A percentile compares a stretch with the other conserved stretches of the same genome.
These are phyloP conservation scores for Xenotilapia flavipinnis DNA, from an alignment of 2,113 vertebrate species.

Conservation along the genomic window DNA sequence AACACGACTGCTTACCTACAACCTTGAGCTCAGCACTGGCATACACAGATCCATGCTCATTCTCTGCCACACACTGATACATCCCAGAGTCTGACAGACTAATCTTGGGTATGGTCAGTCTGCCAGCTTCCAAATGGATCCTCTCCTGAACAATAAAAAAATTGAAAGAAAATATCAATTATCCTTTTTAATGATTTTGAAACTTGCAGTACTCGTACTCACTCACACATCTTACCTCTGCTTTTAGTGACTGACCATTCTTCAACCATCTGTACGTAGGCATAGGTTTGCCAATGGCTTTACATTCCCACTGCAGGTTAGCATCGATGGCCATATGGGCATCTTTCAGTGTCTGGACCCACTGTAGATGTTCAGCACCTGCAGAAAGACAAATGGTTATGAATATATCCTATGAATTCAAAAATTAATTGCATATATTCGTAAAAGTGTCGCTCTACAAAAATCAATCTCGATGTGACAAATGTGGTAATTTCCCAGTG, in stretches of 20 bases:
- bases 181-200: not conserved
- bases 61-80: constrained; percentile 88
- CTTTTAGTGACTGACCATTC: constrained; percentile 72
- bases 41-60: constrained; percentile 76
- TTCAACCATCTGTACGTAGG: constrained; percentile 84
- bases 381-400: not conserved
- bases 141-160: constrained; percentile 69
- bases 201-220: not conserved
- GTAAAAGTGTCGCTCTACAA: not conserved
- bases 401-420: not conserved
- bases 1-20: constrained; percentile 75
- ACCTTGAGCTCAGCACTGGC: constrained; percentile 84
- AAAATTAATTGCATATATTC: not conserved
- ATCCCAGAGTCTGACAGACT: constrained; percentile 82
- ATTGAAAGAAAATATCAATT: too few relatives aligned
- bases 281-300: constrained; percentile 77
- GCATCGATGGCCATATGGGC: constrained; percentile 79
- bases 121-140: constrained; percentile 78
- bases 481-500: not conserved
- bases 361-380: constrained; percentile 77
- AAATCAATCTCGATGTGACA: not conserved
- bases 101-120: constrained; percentile 74
- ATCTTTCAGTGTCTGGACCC: constrained; percentile 80
- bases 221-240: constrained; percentile 62
- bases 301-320: constrained; percentile 84